Evolutionary conservation across 2,888 invertebrate species (phyloP).

Genomic region (Eledona agricola): DNA sequence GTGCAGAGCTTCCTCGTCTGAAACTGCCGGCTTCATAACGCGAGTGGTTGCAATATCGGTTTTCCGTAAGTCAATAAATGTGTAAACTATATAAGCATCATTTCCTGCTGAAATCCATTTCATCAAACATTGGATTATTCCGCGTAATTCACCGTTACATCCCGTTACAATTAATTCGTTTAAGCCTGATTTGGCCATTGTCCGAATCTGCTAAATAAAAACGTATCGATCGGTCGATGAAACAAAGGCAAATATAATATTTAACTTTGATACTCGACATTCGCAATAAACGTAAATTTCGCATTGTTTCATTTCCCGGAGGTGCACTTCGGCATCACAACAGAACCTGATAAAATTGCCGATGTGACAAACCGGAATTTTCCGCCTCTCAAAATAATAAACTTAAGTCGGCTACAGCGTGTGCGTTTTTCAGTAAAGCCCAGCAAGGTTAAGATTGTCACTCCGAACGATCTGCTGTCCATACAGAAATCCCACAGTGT

Average conservation of each 20-base stretch:
- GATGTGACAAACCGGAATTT: slow-evolving; percentile 28
- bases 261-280: slow-evolving; percentile 44
- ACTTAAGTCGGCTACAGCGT: slow-evolving; percentile 5
- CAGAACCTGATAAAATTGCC: slow-evolving; percentile 30
- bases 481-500: slow-evolving; percentile 78
- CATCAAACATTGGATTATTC: slow-evolving; percentile 6
- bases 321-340: slow-evolving; percentile 46
- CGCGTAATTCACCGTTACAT: slow-evolving; percentile 5
- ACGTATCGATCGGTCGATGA: slow-evolving; percentile 27
- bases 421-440: slow-evolving; percentile 84
- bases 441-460: slow-evolving; percentile 76
- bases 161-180: slow-evolving; percentile 6
- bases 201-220: slow-evolving; percentile 13
- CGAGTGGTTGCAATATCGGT: slow-evolving; percentile 82
- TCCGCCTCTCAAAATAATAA: slow-evolving; percentile 25
- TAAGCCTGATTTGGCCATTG: slow-evolving; percentile 18
- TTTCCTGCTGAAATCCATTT: slow-evolving; percentile 1
- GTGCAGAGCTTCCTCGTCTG: slow-evolving; percentile 80
- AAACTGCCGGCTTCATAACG: slow-evolving; percentile 72
- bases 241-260: slow-evolving; percentile 41
- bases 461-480: slow-evolving; percentile 75
- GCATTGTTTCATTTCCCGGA: slow-evolving; percentile 48
- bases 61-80: slow-evolving; percentile 64
- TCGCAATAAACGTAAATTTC: slow-evolving; percentile 50
- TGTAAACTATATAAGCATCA: no score